Evolutionary conservation across 2,888 invertebrate genomes (phyloP), one percentile per base, ranked within the genome.

Genomic region (Patella pellucida): DNA sequence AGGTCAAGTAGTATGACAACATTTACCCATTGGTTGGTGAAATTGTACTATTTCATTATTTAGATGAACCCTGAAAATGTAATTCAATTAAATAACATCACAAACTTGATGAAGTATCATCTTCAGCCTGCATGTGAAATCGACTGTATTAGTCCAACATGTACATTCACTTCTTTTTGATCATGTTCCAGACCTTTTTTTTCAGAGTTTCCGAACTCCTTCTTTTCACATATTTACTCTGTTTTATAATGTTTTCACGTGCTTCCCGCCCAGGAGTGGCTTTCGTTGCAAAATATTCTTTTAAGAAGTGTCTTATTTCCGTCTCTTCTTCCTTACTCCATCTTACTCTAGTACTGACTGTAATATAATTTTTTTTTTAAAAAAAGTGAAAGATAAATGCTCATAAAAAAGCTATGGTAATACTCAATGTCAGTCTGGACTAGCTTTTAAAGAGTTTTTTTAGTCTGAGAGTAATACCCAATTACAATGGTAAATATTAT

Each of bases 281-380:
- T 70, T 70, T 70, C 14, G 70, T 70, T 27, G 16, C 16, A 15
- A 19, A 19, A 54, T 54, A 52, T 72, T 72, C 56, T 19, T 72
- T 52, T 19, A 72, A 54, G 19, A 12, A 23, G 16, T 41, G 11
- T 27, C 54, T 72, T 54, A 19, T 31, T 31, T 68, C 68, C 19
- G 14, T 68, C 68, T 31, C 68, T 68, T 31, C 68, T 15, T 68
- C 70, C 15, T 41, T 70, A n/a, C 70, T 54, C 54, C 54, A 54
- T 54, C 54, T 54, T n/a, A 54, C 54, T 54, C 54, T 54, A 16
- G 54, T 54, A 54, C 54, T n/a, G 15, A 54, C 54, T 54, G n/a
- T 54, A 54, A 54, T 54, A 54, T 54, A 54, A 54, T n/a, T n/a
- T n/a, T n/a, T n/a, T n/a, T n/a, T n/a, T n/a, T n/a, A 54, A 54